A percentile compares a stretch with the other conserved stretches of the same genome.
phyloP scores from a whole-genome alignment of 2,113 vertebrate species.

The Dolichallabes microphthalmus region DNA sequence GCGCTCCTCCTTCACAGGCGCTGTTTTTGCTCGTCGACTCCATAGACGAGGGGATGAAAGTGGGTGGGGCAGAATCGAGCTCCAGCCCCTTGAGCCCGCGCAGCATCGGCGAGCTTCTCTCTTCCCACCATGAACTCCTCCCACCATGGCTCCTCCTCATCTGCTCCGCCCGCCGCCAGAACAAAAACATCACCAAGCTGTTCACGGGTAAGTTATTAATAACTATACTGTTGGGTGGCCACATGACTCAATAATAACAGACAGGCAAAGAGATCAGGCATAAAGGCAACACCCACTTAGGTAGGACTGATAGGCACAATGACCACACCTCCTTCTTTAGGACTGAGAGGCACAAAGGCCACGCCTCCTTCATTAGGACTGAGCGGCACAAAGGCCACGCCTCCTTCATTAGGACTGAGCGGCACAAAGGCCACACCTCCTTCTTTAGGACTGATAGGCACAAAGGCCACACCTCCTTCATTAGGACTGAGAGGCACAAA shows the following conservation, averaged over 20 bases:
- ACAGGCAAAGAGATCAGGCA: background rate
- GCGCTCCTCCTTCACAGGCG: constrained; percentile 85
- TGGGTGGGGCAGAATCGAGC: constrained; percentile 79
- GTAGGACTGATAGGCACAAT: no score
- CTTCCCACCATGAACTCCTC: constrained; percentile 91
- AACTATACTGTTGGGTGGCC: background rate
- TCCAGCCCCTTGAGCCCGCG: constrained; percentile 76
- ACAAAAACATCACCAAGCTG: constrained; percentile 93
- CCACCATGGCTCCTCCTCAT: constrained; percentile 94
- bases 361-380: background rate
- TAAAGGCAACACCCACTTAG: background rate
- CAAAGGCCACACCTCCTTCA: background rate
- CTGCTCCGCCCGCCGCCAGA: constrained; percentile 92
- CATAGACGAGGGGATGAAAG: constrained; percentile 86
- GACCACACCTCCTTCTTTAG: background rate
- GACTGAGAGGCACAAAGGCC: background rate
- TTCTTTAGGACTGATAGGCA: background rate
- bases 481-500: background rate
- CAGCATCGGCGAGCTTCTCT: constrained; percentile 91
- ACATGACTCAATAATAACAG: background rate
- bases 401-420: background rate
- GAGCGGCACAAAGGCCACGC: background rate
- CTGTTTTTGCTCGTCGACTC: constrained; percentile 92
- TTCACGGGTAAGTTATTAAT: constrained; percentile 83
- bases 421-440: background rate